Evolutionary conservation across 37 sponge, comb jelly and placozoan species (phyloP), one percentile per base, ranked within the genome.

Genomic region (Beroe ovata): DNA sequence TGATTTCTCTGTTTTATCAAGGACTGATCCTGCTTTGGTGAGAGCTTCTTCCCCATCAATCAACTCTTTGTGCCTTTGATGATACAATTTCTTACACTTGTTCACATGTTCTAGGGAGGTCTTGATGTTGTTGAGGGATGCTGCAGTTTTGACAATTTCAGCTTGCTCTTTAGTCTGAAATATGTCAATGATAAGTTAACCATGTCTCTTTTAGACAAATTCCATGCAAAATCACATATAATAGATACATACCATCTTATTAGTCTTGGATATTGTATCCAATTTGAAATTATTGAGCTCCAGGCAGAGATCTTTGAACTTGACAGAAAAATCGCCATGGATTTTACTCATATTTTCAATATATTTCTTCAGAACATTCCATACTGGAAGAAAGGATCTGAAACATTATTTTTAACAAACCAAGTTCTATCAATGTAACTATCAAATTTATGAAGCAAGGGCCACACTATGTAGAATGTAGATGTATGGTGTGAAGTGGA

Each of bases 281-380:
- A 36, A 18, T 77, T 77, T 77, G 54, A 42, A 77, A 20, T 30
- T 42, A 16, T 42, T 42, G 1, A 77, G n/a, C 4, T 77, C 84
- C 22, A 21, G 54, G 38, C 84, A 77, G 20, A 77, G 54, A 1
- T 77, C 84, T 23, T 77, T 77, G 42, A 77, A 42, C 33, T 41
- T 39, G 33, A 35, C 22, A 77, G 84, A 77, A 23, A 42, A 77
- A 14, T 77, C 84, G 4, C 42, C 23, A 23, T 77, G 84, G 8
- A 77, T 77, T 41, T 77, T 77, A 35, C 84, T 77, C 84, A 77
- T 77, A 35, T 42, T 77, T 28, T 77, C 84, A 37, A 77, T 77
- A 35, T 77, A 77, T 54, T 77, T 77, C 84, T 77, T 77, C 0
- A 77, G 28, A 1, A 77, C 84, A 20, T 33, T 42, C 84, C 84